Percentiles rank a stretch among this genome's conserved stretches.
Evolutionary conservation across 2,888 invertebrate genomes (phyloP).

Genomic region (Ennomos quercinarius): DNA sequence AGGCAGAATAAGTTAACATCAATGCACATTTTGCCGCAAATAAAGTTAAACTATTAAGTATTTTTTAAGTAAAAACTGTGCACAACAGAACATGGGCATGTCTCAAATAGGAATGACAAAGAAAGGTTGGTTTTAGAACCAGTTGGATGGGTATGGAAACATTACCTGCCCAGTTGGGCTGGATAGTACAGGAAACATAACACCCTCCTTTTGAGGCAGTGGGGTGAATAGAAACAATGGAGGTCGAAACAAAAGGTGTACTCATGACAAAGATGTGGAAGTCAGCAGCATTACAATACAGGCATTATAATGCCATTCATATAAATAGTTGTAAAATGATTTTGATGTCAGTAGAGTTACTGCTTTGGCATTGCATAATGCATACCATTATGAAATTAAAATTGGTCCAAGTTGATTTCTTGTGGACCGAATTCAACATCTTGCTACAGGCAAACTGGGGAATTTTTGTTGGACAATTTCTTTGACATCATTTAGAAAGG

Average conservation of each 20-base stretch:
- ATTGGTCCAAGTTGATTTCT: no score
- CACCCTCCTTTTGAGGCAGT: slow-evolving; percentile 55
- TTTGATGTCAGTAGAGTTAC: slow-evolving; percentile 36
- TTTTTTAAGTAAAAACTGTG: slow-evolving; percentile 29
- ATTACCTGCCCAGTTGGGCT: slow-evolving; percentile 21
- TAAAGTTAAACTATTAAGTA: slow-evolving; percentile 39
- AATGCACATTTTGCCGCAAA: slow-evolving; percentile 46
- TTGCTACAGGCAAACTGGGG: no score
- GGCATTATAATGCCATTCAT: slow-evolving; percentile 42
- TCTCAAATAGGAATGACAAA: slow-evolving; percentile 58
- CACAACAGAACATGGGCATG: slow-evolving; percentile 46
- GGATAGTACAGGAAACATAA: slow-evolving; percentile 54
- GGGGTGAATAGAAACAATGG: slow-evolving; percentile 55
- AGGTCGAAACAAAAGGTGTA: slow-evolving; percentile 45
- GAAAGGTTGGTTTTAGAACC: slow-evolving; percentile 58
- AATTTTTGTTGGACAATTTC: no score
- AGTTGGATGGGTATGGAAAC: slow-evolving; percentile 50
- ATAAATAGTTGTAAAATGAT: slow-evolving; percentile 51
- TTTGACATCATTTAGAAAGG: no score
- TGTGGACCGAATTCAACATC: no score
- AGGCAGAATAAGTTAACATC: slow-evolving; percentile 39
- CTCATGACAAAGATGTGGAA: slow-evolving; percentile 46
- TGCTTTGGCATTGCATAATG: neutral
- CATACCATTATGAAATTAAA: no score
- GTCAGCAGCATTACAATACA: slow-evolving; percentile 39